Conservation (phyloP, 2,113 vertebrate genomes). For the Sigmodon hispidus region DNA sequence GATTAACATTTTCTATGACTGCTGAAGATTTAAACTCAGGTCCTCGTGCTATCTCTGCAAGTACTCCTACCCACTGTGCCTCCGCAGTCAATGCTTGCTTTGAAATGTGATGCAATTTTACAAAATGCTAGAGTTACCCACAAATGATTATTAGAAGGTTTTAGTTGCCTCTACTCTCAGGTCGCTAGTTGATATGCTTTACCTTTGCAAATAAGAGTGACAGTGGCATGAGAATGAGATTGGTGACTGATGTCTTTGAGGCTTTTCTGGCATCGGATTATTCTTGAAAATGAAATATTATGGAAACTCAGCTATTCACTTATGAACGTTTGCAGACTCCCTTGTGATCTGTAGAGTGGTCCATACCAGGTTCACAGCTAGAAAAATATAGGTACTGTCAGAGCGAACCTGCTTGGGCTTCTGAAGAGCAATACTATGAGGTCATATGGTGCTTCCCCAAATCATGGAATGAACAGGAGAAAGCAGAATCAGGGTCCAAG, state of each 20-base stretch:
- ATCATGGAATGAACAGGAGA: no score
- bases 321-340: no score
- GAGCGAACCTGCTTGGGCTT: neutral
- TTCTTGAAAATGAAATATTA: neutral
- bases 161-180: neutral
- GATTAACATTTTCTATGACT: neutral
- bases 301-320: neutral
- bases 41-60: neutral
- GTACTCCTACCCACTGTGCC: neutral
- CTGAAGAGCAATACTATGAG: neutral
- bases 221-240: neutral
- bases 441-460: neutral
- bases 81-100: neutral
- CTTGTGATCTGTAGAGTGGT: neutral
- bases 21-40: neutral
- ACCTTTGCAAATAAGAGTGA: neutral
- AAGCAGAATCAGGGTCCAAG: neutral
- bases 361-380: neutral
- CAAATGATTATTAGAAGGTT: neutral
- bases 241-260: no score
- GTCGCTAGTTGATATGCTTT: neutral
- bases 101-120: neutral
- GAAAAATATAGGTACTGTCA: neutral
- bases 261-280: neutral
- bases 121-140: neutral